Percentiles rank a stretch among this genome's conserved stretches.
Conservation (phyloP, 2,113 vertebrate species). For the Sclerurus mexicanus region DNA sequence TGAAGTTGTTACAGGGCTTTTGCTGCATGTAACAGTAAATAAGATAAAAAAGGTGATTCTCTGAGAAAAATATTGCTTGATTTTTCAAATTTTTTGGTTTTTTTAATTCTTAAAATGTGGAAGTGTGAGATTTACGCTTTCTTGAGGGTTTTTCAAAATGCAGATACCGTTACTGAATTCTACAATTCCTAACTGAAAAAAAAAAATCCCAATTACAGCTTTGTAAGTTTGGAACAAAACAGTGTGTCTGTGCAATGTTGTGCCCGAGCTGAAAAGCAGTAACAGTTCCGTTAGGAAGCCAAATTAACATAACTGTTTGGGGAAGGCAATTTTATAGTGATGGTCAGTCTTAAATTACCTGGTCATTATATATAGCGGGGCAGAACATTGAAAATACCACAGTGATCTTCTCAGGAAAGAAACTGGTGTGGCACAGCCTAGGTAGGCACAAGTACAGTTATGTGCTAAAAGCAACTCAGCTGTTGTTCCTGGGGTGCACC, state of each 20-base stretch:
- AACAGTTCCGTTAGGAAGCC: neutral
- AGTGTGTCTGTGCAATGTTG: neutral
- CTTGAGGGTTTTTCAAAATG: neutral
- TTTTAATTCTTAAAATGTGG: neutral
- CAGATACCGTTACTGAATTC: neutral
- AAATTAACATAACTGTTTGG: neutral
- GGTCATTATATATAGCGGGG: neutral
- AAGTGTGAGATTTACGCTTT: neutral
- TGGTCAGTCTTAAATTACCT: neutral
- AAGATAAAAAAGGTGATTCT: neutral
- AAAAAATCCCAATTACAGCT: neutral
- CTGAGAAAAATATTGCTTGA: neutral
- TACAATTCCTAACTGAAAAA: neutral
- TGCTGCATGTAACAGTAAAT: neutral
- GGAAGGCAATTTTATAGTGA: neutral
- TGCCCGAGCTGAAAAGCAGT: neutral
- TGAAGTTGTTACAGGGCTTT: neutral
- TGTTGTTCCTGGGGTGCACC: rapidly evolving
- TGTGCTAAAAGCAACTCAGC: neutral
- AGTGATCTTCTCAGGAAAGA: neutral
- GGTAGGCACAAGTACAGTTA: neutral
- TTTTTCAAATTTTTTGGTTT: neutral
- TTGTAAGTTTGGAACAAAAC: neutral
- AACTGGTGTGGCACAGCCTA: neutral
- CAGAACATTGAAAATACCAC: neutral